Conservation (phyloP, 2,113 vertebrate species). For the Potamarius usumacintae region DNA sequence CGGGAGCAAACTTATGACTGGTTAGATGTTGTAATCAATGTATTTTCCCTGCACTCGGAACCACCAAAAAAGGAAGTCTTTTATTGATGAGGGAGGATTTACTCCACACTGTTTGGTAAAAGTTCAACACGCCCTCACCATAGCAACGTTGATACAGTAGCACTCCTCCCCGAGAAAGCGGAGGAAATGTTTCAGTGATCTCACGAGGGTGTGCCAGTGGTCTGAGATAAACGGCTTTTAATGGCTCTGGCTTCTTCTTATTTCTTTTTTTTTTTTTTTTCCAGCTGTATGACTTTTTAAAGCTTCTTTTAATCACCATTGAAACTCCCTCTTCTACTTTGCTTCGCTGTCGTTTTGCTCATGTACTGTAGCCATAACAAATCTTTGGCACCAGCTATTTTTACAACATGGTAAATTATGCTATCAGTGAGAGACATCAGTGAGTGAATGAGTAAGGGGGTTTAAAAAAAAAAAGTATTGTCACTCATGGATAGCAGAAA, state of each 20-base stretch:
- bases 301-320: background rate
- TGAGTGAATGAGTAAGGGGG: background rate
- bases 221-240: slow-evolving; percentile 9
- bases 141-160: slow-evolving; percentile 47
- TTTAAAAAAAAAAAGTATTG: background rate
- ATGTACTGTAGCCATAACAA: background rate
- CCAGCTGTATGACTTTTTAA: background rate
- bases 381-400: background rate
- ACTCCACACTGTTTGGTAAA: slow-evolving; percentile 45
- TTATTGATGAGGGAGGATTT: slow-evolving; percentile 2
- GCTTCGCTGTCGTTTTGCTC: background rate
- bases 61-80: slow-evolving; percentile 30
- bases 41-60: background rate
- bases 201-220: slow-evolving; percentile 8
- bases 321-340: background rate
- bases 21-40: background rate
- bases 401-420: background rate
- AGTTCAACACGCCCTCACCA: slow-evolving; percentile 48
- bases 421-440: too few relatives aligned
- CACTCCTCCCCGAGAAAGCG: slow-evolving; percentile 23
- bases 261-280: slow-evolving; percentile 2
- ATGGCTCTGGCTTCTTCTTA: background rate
- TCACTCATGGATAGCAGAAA: background rate
- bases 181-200: slow-evolving; percentile 19
- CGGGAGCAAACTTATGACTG: background rate